phyloP scores from a whole-genome alignment of 2,113 vertebrate species.

The Entelurus aequoreus region DNA sequence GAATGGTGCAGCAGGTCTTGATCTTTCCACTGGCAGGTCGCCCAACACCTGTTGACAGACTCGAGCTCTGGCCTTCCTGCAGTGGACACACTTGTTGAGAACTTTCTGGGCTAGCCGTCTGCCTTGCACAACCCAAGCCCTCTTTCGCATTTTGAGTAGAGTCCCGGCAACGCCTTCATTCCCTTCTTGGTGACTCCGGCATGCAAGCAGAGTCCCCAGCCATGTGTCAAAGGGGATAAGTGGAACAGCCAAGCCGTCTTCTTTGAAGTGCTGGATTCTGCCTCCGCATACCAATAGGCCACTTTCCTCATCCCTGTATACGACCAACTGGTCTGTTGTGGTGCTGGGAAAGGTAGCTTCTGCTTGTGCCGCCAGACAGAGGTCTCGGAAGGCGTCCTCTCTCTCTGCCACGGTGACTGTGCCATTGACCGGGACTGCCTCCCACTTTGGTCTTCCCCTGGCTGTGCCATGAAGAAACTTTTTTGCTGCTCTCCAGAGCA shows the following conservation, averaged over 20 bases:
- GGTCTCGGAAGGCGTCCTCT: not conserved
- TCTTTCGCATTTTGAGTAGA: not conserved
- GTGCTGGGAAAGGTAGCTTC: not conserved
- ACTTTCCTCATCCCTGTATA: not conserved
- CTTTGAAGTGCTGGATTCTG: not conserved
- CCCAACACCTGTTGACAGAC: too few species aligned
- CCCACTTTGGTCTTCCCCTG: too few species aligned
- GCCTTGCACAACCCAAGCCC: not conserved
- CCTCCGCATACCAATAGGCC: not conserved
- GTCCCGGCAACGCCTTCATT: not conserved
- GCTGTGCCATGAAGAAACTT: too few species aligned
- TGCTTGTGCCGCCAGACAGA: not conserved
- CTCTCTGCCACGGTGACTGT: not conserved
- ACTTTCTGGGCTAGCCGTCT: too few species aligned
- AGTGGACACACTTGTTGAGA: too few species aligned
- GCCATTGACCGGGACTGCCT: not conserved
- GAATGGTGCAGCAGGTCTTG: not conserved
- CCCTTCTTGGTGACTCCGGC: not conserved
- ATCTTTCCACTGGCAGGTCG: too few species aligned
- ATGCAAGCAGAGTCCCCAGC: not conserved
- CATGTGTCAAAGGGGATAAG: not conserved
- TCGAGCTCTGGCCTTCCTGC: too few species aligned
- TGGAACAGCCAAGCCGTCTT: not conserved
- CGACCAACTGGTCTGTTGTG: not conserved
- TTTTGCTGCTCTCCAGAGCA: too few species aligned